phyloP scores from a whole-genome alignment of 2,888 invertebrate genomes.

The Argyresthia albistria region DNA sequence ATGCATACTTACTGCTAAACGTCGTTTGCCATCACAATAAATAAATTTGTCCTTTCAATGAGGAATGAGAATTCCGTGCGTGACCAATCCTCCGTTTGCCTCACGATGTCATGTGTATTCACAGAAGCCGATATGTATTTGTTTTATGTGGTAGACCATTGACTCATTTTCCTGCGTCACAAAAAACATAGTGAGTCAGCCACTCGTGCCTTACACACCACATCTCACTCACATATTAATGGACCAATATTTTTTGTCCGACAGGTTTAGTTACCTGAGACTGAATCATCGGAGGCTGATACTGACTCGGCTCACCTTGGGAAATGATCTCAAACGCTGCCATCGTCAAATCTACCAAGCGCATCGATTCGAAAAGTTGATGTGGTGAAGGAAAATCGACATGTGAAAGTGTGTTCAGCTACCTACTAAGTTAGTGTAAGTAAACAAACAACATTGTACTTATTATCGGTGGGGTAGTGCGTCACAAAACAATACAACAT shows the following conservation, averaged over 20 bases:
- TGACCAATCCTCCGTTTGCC: too few species aligned
- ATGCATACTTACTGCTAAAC: too few species aligned
- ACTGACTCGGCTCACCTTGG: not conserved
- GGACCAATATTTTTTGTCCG: conserved; percentile 23
- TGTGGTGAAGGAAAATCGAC: too few species aligned
- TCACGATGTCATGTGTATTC: too few species aligned
- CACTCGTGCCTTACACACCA: conserved; percentile 33
- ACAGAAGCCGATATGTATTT: conserved; percentile 10
- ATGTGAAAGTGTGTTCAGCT: too few species aligned
- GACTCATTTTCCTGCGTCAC: conserved; percentile 47
- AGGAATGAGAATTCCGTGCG: too few species aligned
- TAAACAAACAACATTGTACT: too few species aligned
- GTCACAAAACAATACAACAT: conserved; percentile 1
- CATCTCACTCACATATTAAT: conserved; percentile 8
- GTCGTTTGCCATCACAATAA: too few species aligned
- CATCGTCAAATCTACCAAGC: too few species aligned
- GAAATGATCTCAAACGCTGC: not conserved
- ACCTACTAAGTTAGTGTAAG: too few species aligned
- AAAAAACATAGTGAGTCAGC: conserved; percentile 31
- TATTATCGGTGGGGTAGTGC: not conserved
- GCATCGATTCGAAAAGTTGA: too few species aligned
- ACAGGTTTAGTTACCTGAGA: conserved; percentile 45
- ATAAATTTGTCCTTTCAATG: too few species aligned
- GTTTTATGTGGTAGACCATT: conserved; percentile 34
- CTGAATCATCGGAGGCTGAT: conserved; percentile 35